Evolutionary conservation across 2,113 vertebrate species (phyloP).

Genomic region (Lycaon pictus): DNA sequence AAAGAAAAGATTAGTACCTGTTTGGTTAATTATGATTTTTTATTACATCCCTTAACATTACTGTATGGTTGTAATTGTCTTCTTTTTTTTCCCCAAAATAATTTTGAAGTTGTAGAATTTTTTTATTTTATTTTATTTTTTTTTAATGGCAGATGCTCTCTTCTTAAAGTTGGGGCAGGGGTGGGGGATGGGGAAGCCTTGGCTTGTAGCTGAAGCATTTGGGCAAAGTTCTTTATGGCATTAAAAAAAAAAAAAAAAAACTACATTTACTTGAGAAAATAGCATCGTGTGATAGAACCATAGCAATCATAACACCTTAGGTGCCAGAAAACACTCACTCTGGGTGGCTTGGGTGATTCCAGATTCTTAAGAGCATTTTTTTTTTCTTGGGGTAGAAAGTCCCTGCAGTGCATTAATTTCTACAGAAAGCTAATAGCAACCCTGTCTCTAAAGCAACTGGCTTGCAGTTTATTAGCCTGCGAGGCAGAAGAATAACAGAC

Average conservation of each 20-base stretch:
- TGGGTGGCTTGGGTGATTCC: constrained; percentile 82
- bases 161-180: neutral
- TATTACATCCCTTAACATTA: neutral
- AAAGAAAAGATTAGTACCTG: neutral
- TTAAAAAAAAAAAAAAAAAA: constrained; percentile 60
- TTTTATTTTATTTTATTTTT: neutral
- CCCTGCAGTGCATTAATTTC: constrained; percentile 82
- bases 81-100: neutral
- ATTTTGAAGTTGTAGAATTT: neutral
- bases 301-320: constrained; percentile 82
- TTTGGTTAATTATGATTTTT: neutral
- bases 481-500: constrained; percentile 84
- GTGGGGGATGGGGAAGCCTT: neutral
- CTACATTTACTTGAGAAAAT: constrained; percentile 74
- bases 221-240: constrained; percentile 64
- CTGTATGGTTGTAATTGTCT: neutral
- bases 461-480: constrained; percentile 83
- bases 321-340: constrained; percentile 83
- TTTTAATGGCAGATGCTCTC: neutral
- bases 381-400: constrained; percentile 73
- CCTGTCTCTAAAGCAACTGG: constrained; percentile 81
- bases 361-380: constrained; percentile 81
- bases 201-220: constrained; percentile 57
- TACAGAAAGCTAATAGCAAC: constrained; percentile 76
- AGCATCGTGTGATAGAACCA: constrained; percentile 77